Evolutionary conservation across 35 echinoderm and acorn worm species (phyloP), one percentile per base, ranked within the genome.

Genomic region (Patiria miniata): DNA sequence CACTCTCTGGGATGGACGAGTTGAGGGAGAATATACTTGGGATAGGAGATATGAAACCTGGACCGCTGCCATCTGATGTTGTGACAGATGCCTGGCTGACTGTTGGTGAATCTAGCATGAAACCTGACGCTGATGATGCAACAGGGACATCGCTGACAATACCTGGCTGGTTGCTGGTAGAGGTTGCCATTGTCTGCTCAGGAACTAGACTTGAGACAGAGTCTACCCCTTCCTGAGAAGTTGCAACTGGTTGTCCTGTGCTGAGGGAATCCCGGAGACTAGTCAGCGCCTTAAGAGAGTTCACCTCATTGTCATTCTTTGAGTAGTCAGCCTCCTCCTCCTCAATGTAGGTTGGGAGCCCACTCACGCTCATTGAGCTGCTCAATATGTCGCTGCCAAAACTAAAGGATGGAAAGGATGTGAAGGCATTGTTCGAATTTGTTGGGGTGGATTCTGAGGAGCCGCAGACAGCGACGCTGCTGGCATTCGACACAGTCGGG

Each of bases 351-450:
- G 91, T 93, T 5, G 91, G 91, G 8, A 93, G 81, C 50, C 91
- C 91, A 83, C 91, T 93, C 2, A 87, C 91, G 78, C 91, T 93
- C 91, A 93, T 93, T 77, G 91, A 93, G 59, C 68, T 93, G 80
- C 91, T 93, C 47, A 93, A 80, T n/a, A 93, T 93, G 82, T 93
- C 91, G 52, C 78, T 81, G 8, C 79, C 85, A 42, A 82, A 92
- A 77, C 19, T 87, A 36, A 90, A 81, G 30, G 86, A 80, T 17
- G 42, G 40, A 47, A 82, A 69, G 16, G 80, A 52, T 0, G 60
- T 68, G 73, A 90, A 90, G 15, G 61, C 39, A 78, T 79, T 78
- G 28, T 56, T 59, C 8, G 77, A 79, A 84, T 84, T 84, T 17
- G 33, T 84, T 37, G 51, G 53, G 15, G 82, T 84, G 18, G 65